These are phyloP conservation scores for Eumerus sabulonum DNA, from an alignment of 2,888 invertebrate species.

Conservation along the genomic window DNA sequence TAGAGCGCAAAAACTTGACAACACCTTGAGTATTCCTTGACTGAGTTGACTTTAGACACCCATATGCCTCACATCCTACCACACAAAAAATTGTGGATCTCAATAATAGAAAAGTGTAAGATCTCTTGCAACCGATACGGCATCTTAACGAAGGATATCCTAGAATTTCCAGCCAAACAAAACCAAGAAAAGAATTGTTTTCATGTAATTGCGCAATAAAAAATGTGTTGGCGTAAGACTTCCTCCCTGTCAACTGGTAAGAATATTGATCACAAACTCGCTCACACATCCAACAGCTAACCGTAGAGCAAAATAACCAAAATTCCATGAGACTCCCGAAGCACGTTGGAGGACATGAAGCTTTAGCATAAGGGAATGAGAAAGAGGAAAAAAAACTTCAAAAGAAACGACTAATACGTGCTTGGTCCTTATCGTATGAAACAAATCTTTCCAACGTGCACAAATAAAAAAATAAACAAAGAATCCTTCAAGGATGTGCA, in stretches of 20 bases:
- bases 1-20: no score
- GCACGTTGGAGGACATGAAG: neutral
- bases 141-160: no score
- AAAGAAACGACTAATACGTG: constrained; percentile 62
- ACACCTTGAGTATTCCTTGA: no score
- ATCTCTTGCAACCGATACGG: no score
- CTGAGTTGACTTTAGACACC: no score
- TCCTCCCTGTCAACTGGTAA: constrained; percentile 12
- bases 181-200: neutral
- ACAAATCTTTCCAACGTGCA: constrained; percentile 59
- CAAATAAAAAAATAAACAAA: constrained; percentile 29
- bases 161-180: no score
- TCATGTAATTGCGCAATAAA: constrained; percentile 37
- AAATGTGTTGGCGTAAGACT: constrained; percentile 22
- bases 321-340: constrained; percentile 5
- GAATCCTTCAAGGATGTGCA: constrained; percentile 62
- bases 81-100: no score
- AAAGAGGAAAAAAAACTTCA: constrained; percentile 42
- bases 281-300: constrained; percentile 9
- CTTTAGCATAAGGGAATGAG: no score
- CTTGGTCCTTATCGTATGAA: constrained; percentile 45
- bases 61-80: no score
- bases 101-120: no score
- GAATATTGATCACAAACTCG: constrained; percentile 46
- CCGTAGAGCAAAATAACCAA: constrained; percentile 24